phyloP scores from a whole-genome alignment of 2,888 invertebrate genomes.

The Drosophila fungiperda region DNA sequence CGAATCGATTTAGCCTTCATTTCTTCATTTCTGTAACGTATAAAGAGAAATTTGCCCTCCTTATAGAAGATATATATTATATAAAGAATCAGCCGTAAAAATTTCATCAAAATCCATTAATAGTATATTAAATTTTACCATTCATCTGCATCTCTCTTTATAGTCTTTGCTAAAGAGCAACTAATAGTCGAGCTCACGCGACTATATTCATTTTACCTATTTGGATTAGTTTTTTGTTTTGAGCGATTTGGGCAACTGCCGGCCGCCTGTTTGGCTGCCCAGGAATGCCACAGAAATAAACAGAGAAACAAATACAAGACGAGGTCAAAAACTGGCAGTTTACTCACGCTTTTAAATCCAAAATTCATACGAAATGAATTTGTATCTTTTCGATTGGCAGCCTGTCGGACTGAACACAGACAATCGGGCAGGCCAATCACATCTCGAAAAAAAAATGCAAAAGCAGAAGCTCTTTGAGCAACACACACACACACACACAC shows the following conservation, averaged over 20 bases:
- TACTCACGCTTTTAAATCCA: conserved; percentile 68
- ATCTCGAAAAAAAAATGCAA: conserved; percentile 43
- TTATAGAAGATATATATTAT: neutral
- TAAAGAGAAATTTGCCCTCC: too few species aligned
- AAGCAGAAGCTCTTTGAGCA: conserved; percentile 70
- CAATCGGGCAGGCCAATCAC: conserved; percentile 43
- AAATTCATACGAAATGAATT: conserved; percentile 73
- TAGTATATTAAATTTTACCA: neutral
- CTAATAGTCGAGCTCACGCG: conserved; percentile 13
- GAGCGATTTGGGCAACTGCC: conserved; percentile 16
- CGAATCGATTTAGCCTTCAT: neutral
- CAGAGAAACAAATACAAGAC: neutral
- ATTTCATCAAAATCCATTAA: neutral
- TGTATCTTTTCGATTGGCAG: conserved; percentile 44
- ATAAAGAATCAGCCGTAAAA: neutral
- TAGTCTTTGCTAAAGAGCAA: neutral
- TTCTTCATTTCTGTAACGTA: neutral
- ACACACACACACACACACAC: conserved; percentile 41
- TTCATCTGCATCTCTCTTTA: neutral
- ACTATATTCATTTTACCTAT: conserved; percentile 31
- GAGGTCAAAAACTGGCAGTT: conserved; percentile 50
- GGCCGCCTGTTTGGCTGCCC: conserved; percentile 30
- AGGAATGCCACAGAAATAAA: conserved; percentile 29
- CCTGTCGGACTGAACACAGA: conserved; percentile 17
- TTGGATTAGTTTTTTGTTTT: conserved; percentile 64